Percentiles rank a stretch among this genome's conserved stretches.
Evolutionary conservation across 2,888 invertebrate species (phyloP).

Genomic region (Brachyptera putata): DNA sequence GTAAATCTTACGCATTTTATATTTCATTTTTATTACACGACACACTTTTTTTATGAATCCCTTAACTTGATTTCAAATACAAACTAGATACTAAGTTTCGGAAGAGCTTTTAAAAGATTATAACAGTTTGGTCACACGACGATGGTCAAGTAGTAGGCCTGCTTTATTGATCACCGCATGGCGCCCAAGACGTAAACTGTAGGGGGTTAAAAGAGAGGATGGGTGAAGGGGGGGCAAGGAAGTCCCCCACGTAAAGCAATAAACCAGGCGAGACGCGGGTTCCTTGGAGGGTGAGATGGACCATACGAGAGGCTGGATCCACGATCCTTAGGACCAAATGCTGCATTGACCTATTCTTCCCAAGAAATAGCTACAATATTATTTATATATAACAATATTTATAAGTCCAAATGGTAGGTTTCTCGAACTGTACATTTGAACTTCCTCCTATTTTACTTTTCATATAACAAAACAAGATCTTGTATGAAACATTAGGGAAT

Average conservation of each 20-base stretch:
- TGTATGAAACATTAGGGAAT: too few relatives aligned
- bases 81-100: background rate
- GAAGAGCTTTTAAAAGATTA: background rate
- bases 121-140: background rate
- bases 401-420: too few relatives aligned
- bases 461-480: too few relatives aligned
- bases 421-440: too few relatives aligned
- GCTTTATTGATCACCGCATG: background rate
- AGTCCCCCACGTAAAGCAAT: conserved; percentile 3
- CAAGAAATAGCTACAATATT: too few relatives aligned
- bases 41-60: too few relatives aligned
- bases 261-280: background rate
- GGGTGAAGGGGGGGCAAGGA: background rate
- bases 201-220: background rate
- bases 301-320: background rate
- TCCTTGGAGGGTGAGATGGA: background rate
- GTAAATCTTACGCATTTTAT: too few relatives aligned
- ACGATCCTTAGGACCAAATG: background rate
- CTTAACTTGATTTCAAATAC: too few relatives aligned
- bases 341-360: too few relatives aligned
- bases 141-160: background rate
- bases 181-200: background rate
- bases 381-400: too few relatives aligned
- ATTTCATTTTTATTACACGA: too few relatives aligned
- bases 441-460: too few relatives aligned